A percentile compares a stretch with the other conserved stretches of the same genome.
Conservation (phyloP, 2,113 vertebrate genomes). For the Apteryx owenii region DNA sequence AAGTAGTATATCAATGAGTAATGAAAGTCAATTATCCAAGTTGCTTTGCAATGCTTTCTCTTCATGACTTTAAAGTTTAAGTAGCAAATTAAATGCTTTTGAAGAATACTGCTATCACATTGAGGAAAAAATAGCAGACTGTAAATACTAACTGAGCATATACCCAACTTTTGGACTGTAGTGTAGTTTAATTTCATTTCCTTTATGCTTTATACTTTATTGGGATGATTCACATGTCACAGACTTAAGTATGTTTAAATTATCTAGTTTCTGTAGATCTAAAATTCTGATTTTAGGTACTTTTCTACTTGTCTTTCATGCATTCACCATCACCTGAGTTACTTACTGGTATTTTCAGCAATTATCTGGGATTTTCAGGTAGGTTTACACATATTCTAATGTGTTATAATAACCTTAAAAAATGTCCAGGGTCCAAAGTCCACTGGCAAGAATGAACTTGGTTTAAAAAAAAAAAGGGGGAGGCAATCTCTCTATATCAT, state of each 20-base stretch:
- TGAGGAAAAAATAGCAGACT: conserved; percentile 4
- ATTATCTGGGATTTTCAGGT: not conserved
- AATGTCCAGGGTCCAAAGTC: not conserved
- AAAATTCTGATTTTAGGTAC: not conserved
- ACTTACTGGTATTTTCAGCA: not conserved
- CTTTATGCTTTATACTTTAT: not conserved
- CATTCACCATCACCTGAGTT: not conserved
- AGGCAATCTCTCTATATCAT: not conserved
- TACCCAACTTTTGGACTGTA: not conserved
- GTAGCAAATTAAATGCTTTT: conserved; percentile 36
- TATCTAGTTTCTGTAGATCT: not conserved
- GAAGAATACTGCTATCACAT: not conserved
- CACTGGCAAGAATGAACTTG: not conserved
- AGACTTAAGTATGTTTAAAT: not conserved
- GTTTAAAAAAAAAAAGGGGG: no score
- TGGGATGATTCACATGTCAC: not conserved
- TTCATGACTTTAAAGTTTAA: conserved; percentile 31
- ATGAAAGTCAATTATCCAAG: conserved; percentile 10
- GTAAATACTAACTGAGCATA: conserved; percentile 16
- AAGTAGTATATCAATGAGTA: not conserved
- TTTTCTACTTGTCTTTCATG: not conserved
- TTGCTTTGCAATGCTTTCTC: not conserved
- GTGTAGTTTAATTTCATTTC: conserved; percentile 34
- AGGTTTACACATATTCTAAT: not conserved
- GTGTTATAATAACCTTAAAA: not conserved